Conservation (phyloP, 2,113 vertebrate species). For the Manacus vitellinus region DNA sequence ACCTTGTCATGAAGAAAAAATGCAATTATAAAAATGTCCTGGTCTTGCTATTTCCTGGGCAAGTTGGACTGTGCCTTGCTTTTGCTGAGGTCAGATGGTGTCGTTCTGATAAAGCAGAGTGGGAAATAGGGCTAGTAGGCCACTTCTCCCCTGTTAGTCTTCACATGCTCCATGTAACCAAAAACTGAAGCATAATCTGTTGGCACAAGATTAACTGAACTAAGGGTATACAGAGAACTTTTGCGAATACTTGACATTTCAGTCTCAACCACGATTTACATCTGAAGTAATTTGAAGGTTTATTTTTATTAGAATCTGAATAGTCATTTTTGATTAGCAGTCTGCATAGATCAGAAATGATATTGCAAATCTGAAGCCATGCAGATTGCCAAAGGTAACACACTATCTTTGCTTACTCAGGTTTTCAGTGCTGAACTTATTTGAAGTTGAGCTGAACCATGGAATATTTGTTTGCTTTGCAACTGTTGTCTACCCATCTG, state of each 20-base stretch:
- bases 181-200: neutral
- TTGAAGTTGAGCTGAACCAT: slow-evolving; percentile 33
- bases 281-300: slow-evolving; percentile 6
- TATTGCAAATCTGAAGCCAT: neutral
- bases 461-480: slow-evolving; percentile 25
- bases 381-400: slow-evolving; percentile 53
- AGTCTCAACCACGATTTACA: neutral
- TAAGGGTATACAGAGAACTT: neutral
- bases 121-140: neutral
- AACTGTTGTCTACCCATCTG: slow-evolving; percentile 41
- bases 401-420: slow-evolving; percentile 21
- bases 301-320: slow-evolving; percentile 46
- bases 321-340: slow-evolving; percentile 44
- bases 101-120: neutral
- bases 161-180: neutral
- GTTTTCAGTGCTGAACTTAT: neutral
- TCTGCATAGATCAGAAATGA: slow-evolving; percentile 18
- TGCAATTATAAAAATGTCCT: neutral
- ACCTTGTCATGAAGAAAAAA: neutral
- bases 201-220: neutral
- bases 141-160: neutral
- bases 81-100: neutral
- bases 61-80: neutral
- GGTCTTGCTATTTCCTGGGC: neutral
- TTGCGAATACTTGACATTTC: neutral